Base-by-base conservation (phyloP, 2,888 invertebrate species). In the Sinelater perroti region DNA sequence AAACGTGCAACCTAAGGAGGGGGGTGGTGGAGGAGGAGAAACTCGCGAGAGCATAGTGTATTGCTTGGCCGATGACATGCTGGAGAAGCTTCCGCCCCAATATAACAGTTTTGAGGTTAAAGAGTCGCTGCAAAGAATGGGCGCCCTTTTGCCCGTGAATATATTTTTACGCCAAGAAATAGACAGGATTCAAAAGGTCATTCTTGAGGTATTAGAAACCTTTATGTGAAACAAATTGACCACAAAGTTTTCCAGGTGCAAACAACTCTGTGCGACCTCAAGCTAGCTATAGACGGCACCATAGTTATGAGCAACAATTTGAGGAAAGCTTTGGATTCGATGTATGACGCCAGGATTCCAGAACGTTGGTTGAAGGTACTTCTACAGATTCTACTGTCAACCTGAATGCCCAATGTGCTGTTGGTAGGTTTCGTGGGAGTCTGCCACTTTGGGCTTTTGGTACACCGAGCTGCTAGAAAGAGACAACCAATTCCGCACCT, bases 391-490 rank as follows among this genome's bases (percentile, higher is more conserved):
- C n/a, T n/a, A n/a, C n/a, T n/a, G n/a, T n/a, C n/a, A 2, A 26
- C n/a, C 14, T 3, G 14, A 4, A 5, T n/a, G n/a, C n/a, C n/a
- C n/a, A n/a, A n/a, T 30, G 3, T 30, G 6, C 21, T 4, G 10
- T 10, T n/a, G n/a, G 14, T 11, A 45, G 93, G 89, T 97, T 45
- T 97, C 97, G 0, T 97, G 97, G 97, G 95, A 96, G 78, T 97
- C 96, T 0, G 93, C 96, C 1, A 97, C 97, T 0, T 83, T 97
- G 16, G 97, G 97, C n/a, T 97, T 97, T 80, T 97, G 97, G 97
- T 97, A 96, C 75, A 97, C 97, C 0, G 97, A 97, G 77, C 82
- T 97, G 20, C 76, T 97, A 61, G 97, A 97, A 77, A 84, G 97
- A 55, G 95, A 97, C 74, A 82, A 84, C 40, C 97, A 97, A 77